These are phyloP conservation scores for Notoglanidium macrostoma DNA, from an alignment of 2,797 vertebrate genomes.

Conservation along the genomic window DNA sequence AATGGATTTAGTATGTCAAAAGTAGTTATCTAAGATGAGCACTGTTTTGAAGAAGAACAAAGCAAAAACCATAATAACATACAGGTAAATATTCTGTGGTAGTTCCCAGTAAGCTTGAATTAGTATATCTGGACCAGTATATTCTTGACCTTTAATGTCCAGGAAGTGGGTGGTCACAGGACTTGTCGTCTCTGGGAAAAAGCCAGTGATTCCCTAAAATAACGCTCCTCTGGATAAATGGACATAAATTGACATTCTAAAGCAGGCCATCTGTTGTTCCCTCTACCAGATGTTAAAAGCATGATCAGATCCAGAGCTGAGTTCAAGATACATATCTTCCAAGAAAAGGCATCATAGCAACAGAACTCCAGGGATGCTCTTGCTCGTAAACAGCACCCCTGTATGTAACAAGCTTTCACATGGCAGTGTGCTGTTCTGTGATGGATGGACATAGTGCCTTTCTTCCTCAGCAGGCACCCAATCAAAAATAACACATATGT, in stretches of 20 bases:
- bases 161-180: constrained; percentile 33
- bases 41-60: not conserved
- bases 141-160: constrained; percentile 6
- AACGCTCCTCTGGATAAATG: constrained; percentile 43
- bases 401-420: constrained; percentile 61
- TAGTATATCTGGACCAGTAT: constrained; percentile 23
- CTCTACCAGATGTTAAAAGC: constrained; percentile 21
- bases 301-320: constrained; percentile 3
- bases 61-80: not conserved
- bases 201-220: constrained; percentile 47
- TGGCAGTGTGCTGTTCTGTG: constrained; percentile 63
- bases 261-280: constrained; percentile 43
- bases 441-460: constrained; percentile 64
- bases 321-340: constrained; percentile 12
- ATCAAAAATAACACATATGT: constrained; percentile 76
- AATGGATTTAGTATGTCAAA: not conserved
- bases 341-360: constrained; percentile 20
- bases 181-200: constrained; percentile 38
- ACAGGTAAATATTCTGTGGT: not conserved
- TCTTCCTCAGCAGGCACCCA: constrained; percentile 55
- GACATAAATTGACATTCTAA: constrained; percentile 45
- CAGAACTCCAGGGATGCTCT: constrained; percentile 43
- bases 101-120: not conserved
- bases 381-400: constrained; percentile 55
- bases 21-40: not conserved